Conservation (phyloP, 2,888 invertebrate species). For the Andricus curvator region DNA sequence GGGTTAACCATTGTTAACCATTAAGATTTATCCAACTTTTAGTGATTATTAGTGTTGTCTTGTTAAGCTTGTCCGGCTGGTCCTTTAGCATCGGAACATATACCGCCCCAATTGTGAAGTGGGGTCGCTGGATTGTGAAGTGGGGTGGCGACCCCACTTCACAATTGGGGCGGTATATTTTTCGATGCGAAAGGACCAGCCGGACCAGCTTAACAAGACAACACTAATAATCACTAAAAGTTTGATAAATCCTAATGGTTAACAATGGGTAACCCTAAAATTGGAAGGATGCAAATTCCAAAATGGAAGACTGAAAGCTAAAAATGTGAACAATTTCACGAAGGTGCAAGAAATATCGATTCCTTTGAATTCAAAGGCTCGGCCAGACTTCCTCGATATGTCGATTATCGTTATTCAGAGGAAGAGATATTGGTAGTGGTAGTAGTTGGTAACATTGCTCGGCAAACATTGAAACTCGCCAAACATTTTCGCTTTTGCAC, state of each 20-base stretch:
- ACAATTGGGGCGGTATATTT: too few relatives aligned
- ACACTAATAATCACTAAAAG: too few relatives aligned
- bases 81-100: too few relatives aligned
- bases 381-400: constrained; percentile 1
- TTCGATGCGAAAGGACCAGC: too few relatives aligned
- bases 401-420: constrained; percentile 39
- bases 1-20: too few relatives aligned
- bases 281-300: neutral
- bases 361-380: neutral
- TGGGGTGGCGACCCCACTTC: too few relatives aligned
- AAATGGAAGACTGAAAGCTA: neutral
- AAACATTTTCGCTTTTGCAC: constrained; percentile 50
- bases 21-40: too few relatives aligned
- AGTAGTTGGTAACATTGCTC: constrained; percentile 27
- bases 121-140: too few relatives aligned
- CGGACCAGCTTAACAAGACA: too few relatives aligned
- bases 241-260: too few relatives aligned
- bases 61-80: rapidly evolving
- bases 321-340: neutral
- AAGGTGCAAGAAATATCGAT: constrained; percentile 16
- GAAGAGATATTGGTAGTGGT: constrained; percentile 37
- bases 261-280: neutral
- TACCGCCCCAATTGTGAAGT: too few relatives aligned
- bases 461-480: constrained; percentile 28
- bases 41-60: neutral